Evolutionary conservation across 2,888 invertebrate species (phyloP), one percentile per base, ranked within the genome.

Genomic region (Erebia ligea): DNA sequence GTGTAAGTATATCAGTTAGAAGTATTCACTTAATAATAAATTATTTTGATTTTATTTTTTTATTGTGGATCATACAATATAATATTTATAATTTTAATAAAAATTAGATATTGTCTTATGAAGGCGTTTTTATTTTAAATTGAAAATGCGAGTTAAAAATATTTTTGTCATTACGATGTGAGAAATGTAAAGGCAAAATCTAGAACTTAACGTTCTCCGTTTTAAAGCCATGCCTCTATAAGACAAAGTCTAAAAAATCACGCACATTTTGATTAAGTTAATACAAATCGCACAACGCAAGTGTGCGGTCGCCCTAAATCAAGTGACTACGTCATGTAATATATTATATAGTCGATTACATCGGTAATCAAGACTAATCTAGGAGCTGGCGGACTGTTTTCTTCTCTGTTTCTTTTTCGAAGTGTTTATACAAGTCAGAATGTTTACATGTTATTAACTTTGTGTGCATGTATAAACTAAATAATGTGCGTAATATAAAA

Each of bases 261-360:
- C 74, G 69, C 74, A 70, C 66, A 70, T 54, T 34, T 64, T 64
- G 52, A 25, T 13, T 62, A 25, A 64, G 54, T 64, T 61, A 45
- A 5, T 52, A 50, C 67, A 69, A 63, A 73, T 70, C 62, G 73
- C 73, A 61, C 61, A 42, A 4, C 25, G 56, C 19, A 0, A 21
- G 25, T 50, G 48, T 64, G 25, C 17, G n/a, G 1, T 21, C 50
- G 50, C 25, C 34, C 10, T 40, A 11, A 19, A 50, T 68, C 59
- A 52, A 57, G 68, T 74, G 72, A 59, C 74, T 70, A 75, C 68
- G 64, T 69, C 71, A 61, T 68, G 69, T 70, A 69, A 64, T 62
- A 65, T 34, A 34, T 34, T 34, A 34, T 34, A 34, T 54, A 52
- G 42, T 13, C 19, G 69, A 67, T 69, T 68, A 71, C 69, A 17